phyloP scores from a whole-genome alignment of 2,113 vertebrate species.

The Corythoichthys intestinalis region DNA sequence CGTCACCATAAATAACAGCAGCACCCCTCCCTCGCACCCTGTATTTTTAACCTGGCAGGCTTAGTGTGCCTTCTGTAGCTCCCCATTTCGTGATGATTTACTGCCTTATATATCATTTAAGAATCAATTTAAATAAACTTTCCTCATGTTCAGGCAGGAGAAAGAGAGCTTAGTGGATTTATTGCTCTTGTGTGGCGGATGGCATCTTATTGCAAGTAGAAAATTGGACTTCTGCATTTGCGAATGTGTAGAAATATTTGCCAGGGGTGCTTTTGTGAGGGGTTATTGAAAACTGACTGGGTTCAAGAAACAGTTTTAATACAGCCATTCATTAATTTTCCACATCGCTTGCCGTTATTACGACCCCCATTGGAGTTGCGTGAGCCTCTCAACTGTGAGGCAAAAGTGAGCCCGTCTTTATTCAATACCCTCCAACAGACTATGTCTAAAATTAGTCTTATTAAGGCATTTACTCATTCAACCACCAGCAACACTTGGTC shows the following conservation, averaged over 20 bases:
- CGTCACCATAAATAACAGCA: slow-evolving; percentile 57
- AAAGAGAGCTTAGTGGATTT: slow-evolving; percentile 28
- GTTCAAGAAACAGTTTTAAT: slow-evolving; percentile 3
- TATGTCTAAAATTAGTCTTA: background rate
- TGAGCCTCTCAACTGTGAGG: background rate
- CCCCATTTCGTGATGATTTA: slow-evolving; percentile 39
- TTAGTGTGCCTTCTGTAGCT: slow-evolving; percentile 23
- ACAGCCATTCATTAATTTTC: background rate
- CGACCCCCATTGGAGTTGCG: background rate
- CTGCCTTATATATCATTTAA: slow-evolving; percentile 57
- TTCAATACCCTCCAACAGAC: background rate
- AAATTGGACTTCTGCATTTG: slow-evolving; percentile 15
- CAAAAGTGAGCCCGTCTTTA: background rate
- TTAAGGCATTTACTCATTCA: background rate
- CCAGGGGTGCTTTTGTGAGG: slow-evolving; percentile 15
- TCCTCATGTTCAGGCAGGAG: slow-evolving; percentile 40
- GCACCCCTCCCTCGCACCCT: background rate
- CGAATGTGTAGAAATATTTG: slow-evolving; percentile 18
- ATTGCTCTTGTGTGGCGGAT: slow-evolving; percentile 18
- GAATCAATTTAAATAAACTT: slow-evolving; percentile 50
- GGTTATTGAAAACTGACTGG: background rate
- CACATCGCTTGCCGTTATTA: background rate
- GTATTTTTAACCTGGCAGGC: slow-evolving; percentile 39
- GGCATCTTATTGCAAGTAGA: slow-evolving; percentile 27
- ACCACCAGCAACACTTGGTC: background rate